Evolutionary conservation across 2,797 vertebrate species (phyloP).

Genomic region (Siniperca obscura): DNA sequence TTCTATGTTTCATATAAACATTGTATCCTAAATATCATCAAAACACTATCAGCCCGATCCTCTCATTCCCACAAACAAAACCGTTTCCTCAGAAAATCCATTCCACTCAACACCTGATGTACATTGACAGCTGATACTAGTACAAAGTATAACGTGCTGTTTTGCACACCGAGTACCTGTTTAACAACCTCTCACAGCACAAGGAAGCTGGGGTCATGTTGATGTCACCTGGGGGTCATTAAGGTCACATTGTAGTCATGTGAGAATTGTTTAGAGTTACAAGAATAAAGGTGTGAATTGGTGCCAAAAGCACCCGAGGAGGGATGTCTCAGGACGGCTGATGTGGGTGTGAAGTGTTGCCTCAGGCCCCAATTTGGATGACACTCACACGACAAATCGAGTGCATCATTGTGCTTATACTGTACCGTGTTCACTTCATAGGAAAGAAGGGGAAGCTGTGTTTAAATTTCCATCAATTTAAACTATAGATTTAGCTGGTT

Average conservation of each 20-base stretch:
- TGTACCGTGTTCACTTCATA: constrained; percentile 13
- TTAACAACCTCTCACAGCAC: background rate
- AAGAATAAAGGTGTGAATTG: constrained; percentile 41
- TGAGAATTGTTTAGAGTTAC: background rate
- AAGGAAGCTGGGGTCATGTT: background rate
- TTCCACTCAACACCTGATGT: background rate
- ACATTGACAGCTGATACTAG: background rate
- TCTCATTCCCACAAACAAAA: background rate
- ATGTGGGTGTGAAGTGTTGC: constrained; percentile 3
- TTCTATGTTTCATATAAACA: too few species aligned
- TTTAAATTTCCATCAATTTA: background rate
- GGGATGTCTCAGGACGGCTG: constrained; percentile 26
- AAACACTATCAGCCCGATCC: too few species aligned
- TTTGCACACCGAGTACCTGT: background rate
- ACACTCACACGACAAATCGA: background rate
- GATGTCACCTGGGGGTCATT: constrained; percentile 14
- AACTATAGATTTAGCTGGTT: background rate
- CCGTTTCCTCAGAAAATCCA: background rate
- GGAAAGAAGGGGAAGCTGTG: background rate
- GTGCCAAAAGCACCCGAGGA: constrained; percentile 1
- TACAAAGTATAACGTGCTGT: background rate
- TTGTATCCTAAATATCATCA: too few species aligned
- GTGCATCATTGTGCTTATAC: background rate
- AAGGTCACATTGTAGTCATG: constrained; percentile 5
- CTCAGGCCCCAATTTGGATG: background rate